These are phyloP conservation scores for Zosterops lateralis DNA, from an alignment of 2,113 vertebrate genomes.

Conservation along the genomic window DNA sequence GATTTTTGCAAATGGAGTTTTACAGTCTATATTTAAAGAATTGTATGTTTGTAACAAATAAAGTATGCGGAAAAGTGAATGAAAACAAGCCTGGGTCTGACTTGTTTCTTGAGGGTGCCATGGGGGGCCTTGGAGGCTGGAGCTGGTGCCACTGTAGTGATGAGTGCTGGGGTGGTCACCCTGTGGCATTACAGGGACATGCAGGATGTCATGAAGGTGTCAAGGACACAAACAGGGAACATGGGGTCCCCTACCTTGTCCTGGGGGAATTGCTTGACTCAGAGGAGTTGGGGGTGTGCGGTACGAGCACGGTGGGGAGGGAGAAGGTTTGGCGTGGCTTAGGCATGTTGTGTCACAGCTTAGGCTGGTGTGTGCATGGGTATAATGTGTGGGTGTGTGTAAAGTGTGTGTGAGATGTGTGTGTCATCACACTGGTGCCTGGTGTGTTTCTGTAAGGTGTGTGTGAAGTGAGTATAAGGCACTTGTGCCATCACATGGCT, in stretches of 20 bases:
- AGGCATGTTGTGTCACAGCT: background rate
- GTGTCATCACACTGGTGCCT: background rate
- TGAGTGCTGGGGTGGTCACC: background rate
- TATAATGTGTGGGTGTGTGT: too few species aligned
- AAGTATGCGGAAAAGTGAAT: slow-evolving; percentile 84
- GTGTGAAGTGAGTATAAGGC: background rate
- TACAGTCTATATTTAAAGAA: slow-evolving; percentile 88
- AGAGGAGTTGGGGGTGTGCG: fast-evolving
- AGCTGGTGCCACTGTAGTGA: fast-evolving
- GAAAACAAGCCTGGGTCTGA: background rate
- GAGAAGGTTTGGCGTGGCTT: background rate
- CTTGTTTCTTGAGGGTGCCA: background rate
- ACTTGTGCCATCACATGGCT: background rate
- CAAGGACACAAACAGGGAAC: fast-evolving
- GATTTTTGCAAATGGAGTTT: slow-evolving; percentile 86
- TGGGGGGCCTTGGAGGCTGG: background rate
- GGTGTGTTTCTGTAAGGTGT: background rate
- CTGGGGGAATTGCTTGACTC: too few species aligned
- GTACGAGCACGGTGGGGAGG: fast-evolving
- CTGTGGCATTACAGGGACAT: background rate
- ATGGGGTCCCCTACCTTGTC: background rate
- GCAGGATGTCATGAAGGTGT: background rate
- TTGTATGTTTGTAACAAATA: slow-evolving; percentile 89
- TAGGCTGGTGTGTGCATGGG: background rate
- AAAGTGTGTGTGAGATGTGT: background rate